Evolutionary conservation across 2,113 vertebrate species (phyloP).

Genomic region (Lutjanus erythropterus): DNA sequence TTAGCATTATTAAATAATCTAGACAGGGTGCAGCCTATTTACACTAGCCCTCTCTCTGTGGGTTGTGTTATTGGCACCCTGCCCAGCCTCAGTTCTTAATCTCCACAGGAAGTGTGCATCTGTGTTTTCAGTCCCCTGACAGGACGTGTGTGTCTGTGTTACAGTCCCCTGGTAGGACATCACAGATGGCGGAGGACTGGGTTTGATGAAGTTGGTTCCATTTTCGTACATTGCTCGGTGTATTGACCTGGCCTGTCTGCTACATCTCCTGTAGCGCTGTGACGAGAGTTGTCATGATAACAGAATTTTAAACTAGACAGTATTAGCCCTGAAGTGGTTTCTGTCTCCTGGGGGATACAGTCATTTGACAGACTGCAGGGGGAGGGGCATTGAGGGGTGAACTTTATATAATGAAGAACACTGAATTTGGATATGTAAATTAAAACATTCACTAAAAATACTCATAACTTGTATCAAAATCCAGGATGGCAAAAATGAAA

Average conservation of each 20-base stretch:
- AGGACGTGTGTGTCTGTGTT: constrained; percentile 57
- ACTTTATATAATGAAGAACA: too few relatives aligned
- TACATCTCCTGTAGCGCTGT: not conserved
- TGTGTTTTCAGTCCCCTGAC: constrained; percentile 57
- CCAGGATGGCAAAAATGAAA: too few relatives aligned
- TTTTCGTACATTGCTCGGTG: not conserved
- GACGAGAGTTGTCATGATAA: too few relatives aligned
- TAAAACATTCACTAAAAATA: too few relatives aligned
- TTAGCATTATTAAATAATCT: constrained; percentile 16
- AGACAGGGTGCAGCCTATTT: constrained; percentile 24
- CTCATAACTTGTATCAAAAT: too few relatives aligned
- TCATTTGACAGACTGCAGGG: too few relatives aligned
- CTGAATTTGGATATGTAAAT: too few relatives aligned
- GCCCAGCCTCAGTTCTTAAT: constrained; percentile 42
- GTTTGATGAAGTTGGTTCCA: constrained; percentile 45
- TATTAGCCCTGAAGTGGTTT: too few relatives aligned
- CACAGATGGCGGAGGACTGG: constrained; percentile 60
- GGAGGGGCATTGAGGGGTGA: too few relatives aligned
- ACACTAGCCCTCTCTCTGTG: constrained; percentile 26
- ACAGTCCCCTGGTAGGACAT: constrained; percentile 51
- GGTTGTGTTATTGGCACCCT: constrained; percentile 28
- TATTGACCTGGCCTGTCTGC: constrained; percentile 8
- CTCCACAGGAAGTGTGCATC: constrained; percentile 61
- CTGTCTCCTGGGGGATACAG: too few relatives aligned
- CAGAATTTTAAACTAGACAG: too few relatives aligned